Conservation (phyloP, 2,113 vertebrate species). For the Ia io region DNA sequence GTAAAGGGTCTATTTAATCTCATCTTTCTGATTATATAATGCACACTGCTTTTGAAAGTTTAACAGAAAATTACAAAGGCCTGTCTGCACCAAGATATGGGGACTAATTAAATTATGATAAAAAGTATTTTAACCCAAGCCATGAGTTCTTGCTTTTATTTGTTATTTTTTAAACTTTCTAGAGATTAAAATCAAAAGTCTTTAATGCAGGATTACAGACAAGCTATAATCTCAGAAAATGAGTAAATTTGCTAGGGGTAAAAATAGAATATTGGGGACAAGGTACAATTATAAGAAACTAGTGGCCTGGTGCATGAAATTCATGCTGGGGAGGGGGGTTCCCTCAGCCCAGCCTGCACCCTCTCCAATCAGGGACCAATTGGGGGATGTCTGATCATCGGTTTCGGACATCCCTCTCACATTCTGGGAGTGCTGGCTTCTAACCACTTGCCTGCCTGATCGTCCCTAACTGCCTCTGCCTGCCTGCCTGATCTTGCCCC, state of each 20-base stretch:
- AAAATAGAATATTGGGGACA: too few species aligned
- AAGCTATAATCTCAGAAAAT: slow-evolving; percentile 40
- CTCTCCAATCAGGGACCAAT: too few species aligned
- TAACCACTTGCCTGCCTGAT: too few species aligned
- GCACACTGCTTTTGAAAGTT: background rate
- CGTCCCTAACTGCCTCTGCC: too few species aligned
- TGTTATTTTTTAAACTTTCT: slow-evolving; percentile 13
- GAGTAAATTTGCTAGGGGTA: background rate
- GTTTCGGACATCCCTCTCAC: too few species aligned
- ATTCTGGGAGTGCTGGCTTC: too few species aligned
- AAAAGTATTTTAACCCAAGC: slow-evolving; percentile 1
- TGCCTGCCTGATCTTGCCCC: too few species aligned
- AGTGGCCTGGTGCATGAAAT: too few species aligned
- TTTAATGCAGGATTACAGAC: slow-evolving; percentile 23
- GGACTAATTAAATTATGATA: slow-evolving; percentile 49
- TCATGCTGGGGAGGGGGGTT: too few species aligned
- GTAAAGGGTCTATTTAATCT: slow-evolving; percentile 26
- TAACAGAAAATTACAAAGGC: slow-evolving; percentile 34
- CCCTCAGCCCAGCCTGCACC: too few species aligned
- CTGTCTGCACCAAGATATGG: background rate
- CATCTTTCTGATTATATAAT: slow-evolving; percentile 18
- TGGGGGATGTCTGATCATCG: too few species aligned
- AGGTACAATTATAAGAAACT: too few species aligned
- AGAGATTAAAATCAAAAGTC: background rate
- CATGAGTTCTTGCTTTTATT: slow-evolving; percentile 10